A percentile compares a stretch with the other conserved stretches of the same genome.
Evolutionary conservation across 2,888 invertebrate species (phyloP).

Genomic region (Xestobium rufovillosum): DNA sequence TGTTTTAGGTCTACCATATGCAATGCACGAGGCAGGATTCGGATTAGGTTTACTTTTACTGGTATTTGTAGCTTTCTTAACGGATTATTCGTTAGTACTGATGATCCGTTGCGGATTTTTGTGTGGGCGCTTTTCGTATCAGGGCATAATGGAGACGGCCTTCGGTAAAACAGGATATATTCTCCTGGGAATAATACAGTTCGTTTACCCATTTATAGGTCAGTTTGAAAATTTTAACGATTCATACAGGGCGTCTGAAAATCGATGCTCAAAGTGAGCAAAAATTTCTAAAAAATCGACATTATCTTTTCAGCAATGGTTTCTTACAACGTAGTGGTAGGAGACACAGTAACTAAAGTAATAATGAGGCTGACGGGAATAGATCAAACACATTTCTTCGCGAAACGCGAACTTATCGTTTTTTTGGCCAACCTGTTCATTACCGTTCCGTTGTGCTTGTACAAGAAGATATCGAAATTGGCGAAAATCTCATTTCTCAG

Average conservation of each 20-base stretch:
- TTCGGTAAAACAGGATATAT: conserved; percentile 73
- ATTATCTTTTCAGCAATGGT: conserved; percentile 73
- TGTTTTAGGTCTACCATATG: conserved; percentile 63
- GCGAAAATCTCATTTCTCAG: conserved; percentile 63
- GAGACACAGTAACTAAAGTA: conserved; percentile 78
- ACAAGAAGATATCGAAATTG: conserved; percentile 64
- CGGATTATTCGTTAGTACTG: conserved; percentile 74
- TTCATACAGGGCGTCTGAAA: neutral
- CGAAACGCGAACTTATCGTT: conserved; percentile 60
- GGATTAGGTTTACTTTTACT: conserved; percentile 66
- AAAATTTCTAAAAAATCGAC: no score
- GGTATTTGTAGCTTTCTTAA: conserved; percentile 63
- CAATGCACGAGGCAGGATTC: conserved; percentile 71
- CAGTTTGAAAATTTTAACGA: conserved; percentile 26
- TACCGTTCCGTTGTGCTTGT: conserved; percentile 71
- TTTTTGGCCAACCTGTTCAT: conserved; percentile 64
- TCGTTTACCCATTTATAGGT: conserved; percentile 80
- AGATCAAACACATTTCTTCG: conserved; percentile 48
- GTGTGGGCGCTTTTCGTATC: conserved; percentile 71
- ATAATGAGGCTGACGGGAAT: conserved; percentile 61
- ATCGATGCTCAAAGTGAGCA: no score
- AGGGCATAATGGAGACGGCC: conserved; percentile 70
- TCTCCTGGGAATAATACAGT: conserved; percentile 66
- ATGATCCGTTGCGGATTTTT: conserved; percentile 70
- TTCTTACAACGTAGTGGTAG: conserved; percentile 80